Percentiles rank a stretch among this genome's conserved stretches.
Evolutionary conservation across 2,888 invertebrate genomes (phyloP).

Genomic region (Cheilosia vulpina): DNA sequence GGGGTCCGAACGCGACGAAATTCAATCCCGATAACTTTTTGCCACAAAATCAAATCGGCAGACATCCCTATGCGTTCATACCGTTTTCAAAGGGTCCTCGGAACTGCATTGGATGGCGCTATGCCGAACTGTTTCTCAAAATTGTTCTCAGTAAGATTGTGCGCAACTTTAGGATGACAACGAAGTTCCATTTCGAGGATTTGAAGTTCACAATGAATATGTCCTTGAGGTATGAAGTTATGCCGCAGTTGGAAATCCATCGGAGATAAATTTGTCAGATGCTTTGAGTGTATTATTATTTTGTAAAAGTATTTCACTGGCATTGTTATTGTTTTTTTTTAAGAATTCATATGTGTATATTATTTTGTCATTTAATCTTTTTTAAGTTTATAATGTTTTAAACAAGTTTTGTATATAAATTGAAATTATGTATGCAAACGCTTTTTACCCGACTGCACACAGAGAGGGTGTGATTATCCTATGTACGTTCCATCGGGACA

Average conservation of each 20-base stretch:
- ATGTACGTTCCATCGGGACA: too few species aligned
- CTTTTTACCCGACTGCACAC: too few species aligned
- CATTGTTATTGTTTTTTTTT: background rate
- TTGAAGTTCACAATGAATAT: conserved; percentile 76
- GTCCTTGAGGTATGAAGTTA: conserved; percentile 76
- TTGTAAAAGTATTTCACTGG: background rate
- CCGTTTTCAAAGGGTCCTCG: conserved; percentile 78
- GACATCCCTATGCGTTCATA: conserved; percentile 78
- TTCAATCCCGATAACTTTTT: conserved; percentile 79
- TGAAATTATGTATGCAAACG: background rate
- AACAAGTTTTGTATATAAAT: background rate
- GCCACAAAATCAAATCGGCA: conserved; percentile 75
- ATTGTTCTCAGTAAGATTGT: conserved; percentile 75
- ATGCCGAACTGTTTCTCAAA: conserved; percentile 77
- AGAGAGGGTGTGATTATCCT: too few species aligned
- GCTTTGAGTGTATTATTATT: conserved; percentile 4
- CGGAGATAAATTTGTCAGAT: conserved; percentile 33
- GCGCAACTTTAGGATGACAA: conserved; percentile 76
- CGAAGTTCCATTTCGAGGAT: conserved; percentile 76
- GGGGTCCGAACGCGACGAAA: conserved; percentile 77
- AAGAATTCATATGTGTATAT: background rate
- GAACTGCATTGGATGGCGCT: conserved; percentile 78
- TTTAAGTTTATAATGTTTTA: background rate
- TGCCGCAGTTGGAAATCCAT: conserved; percentile 73
- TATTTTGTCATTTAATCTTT: background rate